Percentiles rank a stretch among this genome's conserved stretches.
Evolutionary conservation across 2,888 invertebrate genomes (phyloP).

Genomic region (Boloria selene): DNA sequence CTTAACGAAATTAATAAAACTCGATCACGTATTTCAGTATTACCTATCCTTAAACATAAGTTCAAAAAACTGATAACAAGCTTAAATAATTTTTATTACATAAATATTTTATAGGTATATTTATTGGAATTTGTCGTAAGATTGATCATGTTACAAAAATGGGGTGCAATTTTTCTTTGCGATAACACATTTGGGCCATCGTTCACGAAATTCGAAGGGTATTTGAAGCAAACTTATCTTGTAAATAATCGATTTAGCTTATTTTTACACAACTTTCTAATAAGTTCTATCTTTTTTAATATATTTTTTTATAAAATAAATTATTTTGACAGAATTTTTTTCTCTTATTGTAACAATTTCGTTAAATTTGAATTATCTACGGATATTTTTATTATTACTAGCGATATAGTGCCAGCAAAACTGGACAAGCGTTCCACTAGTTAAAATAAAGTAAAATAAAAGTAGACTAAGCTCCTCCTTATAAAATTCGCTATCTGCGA

Average conservation of each 20-base stretch:
- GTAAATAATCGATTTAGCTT: constrained; percentile 10
- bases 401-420: too few relatives aligned
- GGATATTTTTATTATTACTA: too few relatives aligned
- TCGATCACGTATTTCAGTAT: too few relatives aligned
- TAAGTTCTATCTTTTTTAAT: background rate
- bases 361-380: too few relatives aligned
- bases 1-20: too few relatives aligned
- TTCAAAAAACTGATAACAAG: background rate
- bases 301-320: too few relatives aligned
- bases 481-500: too few relatives aligned
- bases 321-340: too few relatives aligned
- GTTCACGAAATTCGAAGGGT: constrained; percentile 20
- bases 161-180: constrained; percentile 20
- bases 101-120: background rate
- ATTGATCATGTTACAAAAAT: constrained; percentile 29
- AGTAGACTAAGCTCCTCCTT: too few relatives aligned
- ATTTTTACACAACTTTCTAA: constrained; percentile 5
- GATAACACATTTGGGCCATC: constrained; percentile 22
- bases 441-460: too few relatives aligned
- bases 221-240: constrained; percentile 15
- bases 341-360: too few relatives aligned
- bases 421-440: too few relatives aligned
- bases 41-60: background rate
- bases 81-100: background rate
- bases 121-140: constrained; percentile 19